phyloP scores from a whole-genome alignment of 2,113 vertebrate genomes.

The Tonatia bakeri region DNA sequence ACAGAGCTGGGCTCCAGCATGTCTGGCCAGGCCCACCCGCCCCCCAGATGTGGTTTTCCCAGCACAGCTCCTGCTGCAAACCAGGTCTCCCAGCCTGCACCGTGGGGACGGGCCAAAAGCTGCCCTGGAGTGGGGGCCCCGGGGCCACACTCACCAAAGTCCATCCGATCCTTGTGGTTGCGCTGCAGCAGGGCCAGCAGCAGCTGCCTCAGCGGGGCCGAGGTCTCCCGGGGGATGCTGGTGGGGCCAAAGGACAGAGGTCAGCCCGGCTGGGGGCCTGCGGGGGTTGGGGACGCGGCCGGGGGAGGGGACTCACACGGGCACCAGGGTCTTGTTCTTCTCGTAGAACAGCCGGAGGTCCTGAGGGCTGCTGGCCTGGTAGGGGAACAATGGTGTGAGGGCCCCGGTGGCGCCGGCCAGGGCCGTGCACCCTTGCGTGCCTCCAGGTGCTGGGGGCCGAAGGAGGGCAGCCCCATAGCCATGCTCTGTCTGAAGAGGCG shows the following conservation, averaged over 20 bases:
- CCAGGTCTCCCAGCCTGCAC: background rate
- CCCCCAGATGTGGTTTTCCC: background rate
- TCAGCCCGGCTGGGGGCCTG: background rate
- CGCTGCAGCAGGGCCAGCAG: slow-evolving; percentile 91
- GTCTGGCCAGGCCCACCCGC: background rate
- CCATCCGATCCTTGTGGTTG: slow-evolving; percentile 91
- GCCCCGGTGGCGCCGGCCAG: accelerated
- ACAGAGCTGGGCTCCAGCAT: background rate
- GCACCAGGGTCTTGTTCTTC: slow-evolving; percentile 92
- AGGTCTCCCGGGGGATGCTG: slow-evolving; percentile 96
- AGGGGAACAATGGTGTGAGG: background rate
- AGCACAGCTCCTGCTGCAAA: background rate
- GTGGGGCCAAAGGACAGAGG: background rate
- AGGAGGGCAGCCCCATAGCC: accelerated
- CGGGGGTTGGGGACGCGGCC: accelerated
- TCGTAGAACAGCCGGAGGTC: slow-evolving; percentile 96
- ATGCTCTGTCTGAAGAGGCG: too few relatives aligned
- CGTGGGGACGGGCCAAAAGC: background rate
- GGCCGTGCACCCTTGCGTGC: accelerated
- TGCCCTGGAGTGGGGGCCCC: accelerated
- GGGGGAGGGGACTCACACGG: slow-evolving; percentile 85
- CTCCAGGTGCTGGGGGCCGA: background rate
- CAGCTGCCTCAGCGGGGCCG: slow-evolving; percentile 87
- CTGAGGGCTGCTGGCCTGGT: slow-evolving; percentile 94
- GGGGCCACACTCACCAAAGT: slow-evolving; percentile 83